Percentiles rank a stretch among this genome's conserved stretches.
Conservation (phyloP, 2,113 vertebrate genomes). For the Corvus hawaiiensis region DNA sequence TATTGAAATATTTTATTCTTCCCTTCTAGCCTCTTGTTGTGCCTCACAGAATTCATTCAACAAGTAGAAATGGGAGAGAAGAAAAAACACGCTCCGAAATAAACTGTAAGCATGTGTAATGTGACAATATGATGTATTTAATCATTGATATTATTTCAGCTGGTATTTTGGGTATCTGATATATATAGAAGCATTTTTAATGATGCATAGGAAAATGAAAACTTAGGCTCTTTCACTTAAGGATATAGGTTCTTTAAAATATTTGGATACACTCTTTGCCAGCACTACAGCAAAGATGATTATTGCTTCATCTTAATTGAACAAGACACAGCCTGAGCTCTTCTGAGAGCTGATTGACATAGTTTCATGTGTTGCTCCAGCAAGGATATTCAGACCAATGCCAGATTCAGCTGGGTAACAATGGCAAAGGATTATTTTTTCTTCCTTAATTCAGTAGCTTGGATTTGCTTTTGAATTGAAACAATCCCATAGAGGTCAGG, state of each 20-base stretch:
- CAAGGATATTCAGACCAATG: background rate
- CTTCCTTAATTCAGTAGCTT: background rate
- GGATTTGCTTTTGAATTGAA: background rate
- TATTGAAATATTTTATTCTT: constrained; percentile 35
- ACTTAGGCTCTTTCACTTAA: background rate
- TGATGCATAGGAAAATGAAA: background rate
- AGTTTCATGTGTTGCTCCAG: background rate
- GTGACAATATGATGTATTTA: background rate
- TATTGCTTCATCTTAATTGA: background rate
- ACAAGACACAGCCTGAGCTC: background rate
- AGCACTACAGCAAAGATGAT: background rate
- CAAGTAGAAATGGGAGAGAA: constrained; percentile 91
- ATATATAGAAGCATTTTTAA: background rate
- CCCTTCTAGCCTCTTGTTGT: constrained; percentile 87
- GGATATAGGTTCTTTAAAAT: background rate
- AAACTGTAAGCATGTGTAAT: constrained; percentile 83
- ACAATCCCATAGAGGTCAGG: background rate
- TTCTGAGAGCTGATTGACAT: background rate
- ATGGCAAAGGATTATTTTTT: background rate
- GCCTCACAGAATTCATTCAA: constrained; percentile 94
- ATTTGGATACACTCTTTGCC: background rate
- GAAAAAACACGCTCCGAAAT: constrained; percentile 97
- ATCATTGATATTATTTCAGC: background rate
- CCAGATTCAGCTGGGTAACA: background rate
- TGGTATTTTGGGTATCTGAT: background rate